These are phyloP conservation scores for Augochlorella aurata DNA, from an alignment of 2,888 invertebrate genomes.

Conservation along the genomic window DNA sequence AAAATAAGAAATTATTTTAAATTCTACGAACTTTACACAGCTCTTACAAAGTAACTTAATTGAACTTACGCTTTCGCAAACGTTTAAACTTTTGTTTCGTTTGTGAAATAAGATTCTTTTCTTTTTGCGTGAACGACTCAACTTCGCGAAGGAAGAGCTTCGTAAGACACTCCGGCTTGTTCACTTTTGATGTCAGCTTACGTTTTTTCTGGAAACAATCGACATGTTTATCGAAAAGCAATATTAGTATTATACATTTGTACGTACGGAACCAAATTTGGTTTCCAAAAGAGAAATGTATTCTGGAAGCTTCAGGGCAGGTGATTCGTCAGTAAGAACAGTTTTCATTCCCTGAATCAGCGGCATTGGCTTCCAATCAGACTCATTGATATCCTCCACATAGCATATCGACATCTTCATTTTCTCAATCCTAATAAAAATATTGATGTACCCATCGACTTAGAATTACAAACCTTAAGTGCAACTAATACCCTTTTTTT, in stretches of 20 bases:
- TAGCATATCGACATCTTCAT: constrained; percentile 23
- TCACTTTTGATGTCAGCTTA: constrained; percentile 47
- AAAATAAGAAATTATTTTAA: constrained; percentile 9
- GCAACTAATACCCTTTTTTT: constrained; percentile 41
- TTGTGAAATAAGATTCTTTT: constrained; percentile 63
- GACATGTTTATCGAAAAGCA: neutral
- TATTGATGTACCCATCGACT: constrained; percentile 23
- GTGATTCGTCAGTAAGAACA: constrained; percentile 58
- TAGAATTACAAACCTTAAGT: constrained; percentile 5
- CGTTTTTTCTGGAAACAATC: constrained; percentile 63
- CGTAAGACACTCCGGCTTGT: constrained; percentile 52
- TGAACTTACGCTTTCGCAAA: constrained; percentile 41
- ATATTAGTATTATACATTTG: constrained; percentile 1
- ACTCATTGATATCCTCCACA: constrained; percentile 21
- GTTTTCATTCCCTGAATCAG: constrained; percentile 70
- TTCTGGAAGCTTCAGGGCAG: constrained; percentile 72
- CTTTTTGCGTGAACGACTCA: constrained; percentile 61
- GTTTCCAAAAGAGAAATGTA: constrained; percentile 67
- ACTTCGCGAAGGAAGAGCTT: constrained; percentile 61
- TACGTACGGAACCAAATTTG: constrained; percentile 56
- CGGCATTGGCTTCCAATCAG: constrained; percentile 73
- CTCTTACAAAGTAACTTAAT: neutral
- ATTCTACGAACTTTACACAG: neutral
- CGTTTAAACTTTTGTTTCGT: constrained; percentile 33
- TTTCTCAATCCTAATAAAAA: constrained; percentile 43